Conservation (phyloP, 2,113 vertebrate species). For the Sinocyclocheilus rhinocerous region DNA sequence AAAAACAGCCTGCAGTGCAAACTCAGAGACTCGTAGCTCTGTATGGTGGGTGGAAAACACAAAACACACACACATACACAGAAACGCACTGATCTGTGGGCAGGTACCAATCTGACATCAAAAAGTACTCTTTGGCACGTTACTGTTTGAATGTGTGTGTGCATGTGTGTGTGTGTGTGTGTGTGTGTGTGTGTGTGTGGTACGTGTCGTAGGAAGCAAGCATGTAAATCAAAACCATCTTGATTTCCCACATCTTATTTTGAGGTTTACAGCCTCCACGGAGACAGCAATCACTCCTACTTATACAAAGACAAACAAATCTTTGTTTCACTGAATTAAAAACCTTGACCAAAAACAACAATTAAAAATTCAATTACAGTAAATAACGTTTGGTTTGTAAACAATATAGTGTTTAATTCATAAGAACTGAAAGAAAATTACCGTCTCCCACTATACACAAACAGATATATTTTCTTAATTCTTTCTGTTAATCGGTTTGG, state of each 20-base stretch:
- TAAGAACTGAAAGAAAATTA: background rate
- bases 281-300: constrained; percentile 17
- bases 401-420: background rate
- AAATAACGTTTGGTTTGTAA: background rate
- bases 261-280: background rate
- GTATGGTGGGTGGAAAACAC: constrained; percentile 36
- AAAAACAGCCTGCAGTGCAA: constrained; percentile 13
- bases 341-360: background rate
- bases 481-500: background rate
- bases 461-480: background rate
- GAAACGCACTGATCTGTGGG: constrained; percentile 37
- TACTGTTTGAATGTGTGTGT: background rate
- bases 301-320: background rate
- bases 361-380: background rate
- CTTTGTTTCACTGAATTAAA: background rate
- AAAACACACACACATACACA: background rate
- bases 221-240: constrained; percentile 2
- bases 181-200: background rate
- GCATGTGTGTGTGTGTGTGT: background rate
- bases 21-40: constrained; percentile 18
- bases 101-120: constrained; percentile 17
- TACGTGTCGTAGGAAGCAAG: background rate
- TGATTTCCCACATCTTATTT: background rate
- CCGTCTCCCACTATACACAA: background rate
- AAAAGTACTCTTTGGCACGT: background rate